Evolutionary conservation across 1,140 invertebrate genomes (phyloP).

Genomic region (Penaeus chinensis): DNA sequence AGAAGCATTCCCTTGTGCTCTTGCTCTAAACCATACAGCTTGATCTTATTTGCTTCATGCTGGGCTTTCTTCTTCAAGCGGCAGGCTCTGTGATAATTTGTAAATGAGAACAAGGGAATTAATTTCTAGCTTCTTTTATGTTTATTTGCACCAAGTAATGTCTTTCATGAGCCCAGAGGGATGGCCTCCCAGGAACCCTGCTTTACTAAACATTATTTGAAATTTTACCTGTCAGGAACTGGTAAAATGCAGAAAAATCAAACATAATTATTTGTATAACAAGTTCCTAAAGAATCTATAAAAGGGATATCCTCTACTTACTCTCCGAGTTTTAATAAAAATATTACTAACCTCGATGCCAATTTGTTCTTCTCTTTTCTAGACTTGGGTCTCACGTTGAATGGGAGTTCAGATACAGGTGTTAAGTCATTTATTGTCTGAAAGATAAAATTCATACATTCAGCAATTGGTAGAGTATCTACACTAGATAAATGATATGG

Average conservation of each 20-base stretch:
- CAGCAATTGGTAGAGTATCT: too few relatives aligned
- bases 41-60: conserved; percentile 95
- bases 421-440: conserved; percentile 90
- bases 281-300: too few relatives aligned
- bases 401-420: conserved; percentile 91
- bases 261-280: neutral
- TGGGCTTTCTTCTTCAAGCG: conserved; percentile 94
- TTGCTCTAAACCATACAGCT: conserved; percentile 90
- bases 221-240: too few relatives aligned
- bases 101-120: conserved; percentile 25
- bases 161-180: too few relatives aligned
- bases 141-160: too few relatives aligned
- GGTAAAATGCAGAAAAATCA: neutral
- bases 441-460: conserved; percentile 5
- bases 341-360: conserved; percentile 79
- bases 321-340: neutral
- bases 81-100: conserved; percentile 78
- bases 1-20: conserved; percentile 86
- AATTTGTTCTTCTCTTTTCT: conserved; percentile 98
- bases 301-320: neutral
- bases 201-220: too few relatives aligned
- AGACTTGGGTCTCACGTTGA: conserved; percentile 88
- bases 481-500: too few relatives aligned
- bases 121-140: neutral
- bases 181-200: too few relatives aligned